Base-by-base conservation (phyloP, 2,113 vertebrate species). In the Calyptomena viridis region DNA sequence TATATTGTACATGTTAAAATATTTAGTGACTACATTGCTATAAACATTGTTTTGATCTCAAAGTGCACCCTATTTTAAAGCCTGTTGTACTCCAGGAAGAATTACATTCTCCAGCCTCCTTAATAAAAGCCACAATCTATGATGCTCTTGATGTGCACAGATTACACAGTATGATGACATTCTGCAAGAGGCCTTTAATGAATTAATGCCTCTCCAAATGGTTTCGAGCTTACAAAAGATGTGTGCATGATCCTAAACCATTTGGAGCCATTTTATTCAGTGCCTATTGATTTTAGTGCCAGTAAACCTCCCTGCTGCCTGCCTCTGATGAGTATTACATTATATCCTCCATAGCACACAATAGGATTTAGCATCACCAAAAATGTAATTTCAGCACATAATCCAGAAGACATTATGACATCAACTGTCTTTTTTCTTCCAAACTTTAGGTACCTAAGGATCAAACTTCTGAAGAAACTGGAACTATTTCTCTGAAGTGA, bases 281-380 rank as follows among this genome's bases (percentile, higher is more conserved):
- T 94, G 76, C 67, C 82, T 97, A 98, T 98, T 97, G 97, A 98
- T 98, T 96, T 96, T 92, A 96, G 93, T 97, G 97, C 97, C 96
- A 96, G 97, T 96, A 98, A 98, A 94, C 90, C 93, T 91, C 89
- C 64, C 86, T 93, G 84, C 93, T 97, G 93, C 95, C 81, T 96
- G 95, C 82, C 69, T 96, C 94, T 92, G 85, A 95, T 96, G 96
- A 94, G 88, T 89, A 95, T 96, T 96, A 89, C 91, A 95, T 96
- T 97, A 93, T 96, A 96, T 89, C 91, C 93, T 94, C 89, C 46
- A 79, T 39, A 94, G 95, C 71, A 81, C 95, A 92, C 84, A 91
- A 94, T 86, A 96, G 91, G 93, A 97, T 96, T 97, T 93, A 95
- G 88, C 19, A 62, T 95, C 63, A 75, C 90, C 97, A 97, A 97